These are phyloP conservation scores for Terebella lapidaria DNA, from an alignment of 2,888 invertebrate species.

Conservation along the genomic window DNA sequence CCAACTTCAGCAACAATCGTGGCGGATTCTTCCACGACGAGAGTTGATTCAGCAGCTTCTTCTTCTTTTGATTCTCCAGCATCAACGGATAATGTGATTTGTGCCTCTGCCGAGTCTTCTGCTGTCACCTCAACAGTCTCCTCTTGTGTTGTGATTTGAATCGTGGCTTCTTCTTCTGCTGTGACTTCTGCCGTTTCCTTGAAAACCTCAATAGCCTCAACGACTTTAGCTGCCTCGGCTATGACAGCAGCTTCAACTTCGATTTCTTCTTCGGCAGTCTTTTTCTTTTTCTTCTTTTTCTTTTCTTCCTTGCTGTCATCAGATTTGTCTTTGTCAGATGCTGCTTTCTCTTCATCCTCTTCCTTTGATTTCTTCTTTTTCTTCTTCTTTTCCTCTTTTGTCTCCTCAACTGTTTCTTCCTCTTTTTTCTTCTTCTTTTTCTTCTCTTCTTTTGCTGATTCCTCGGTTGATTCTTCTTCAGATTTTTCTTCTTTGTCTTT, in stretches of 20 bases:
- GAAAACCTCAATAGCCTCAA: too few relatives aligned
- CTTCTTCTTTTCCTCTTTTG: not conserved
- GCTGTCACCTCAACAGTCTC: not conserved
- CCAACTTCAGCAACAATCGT: too few relatives aligned
- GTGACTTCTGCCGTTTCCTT: too few relatives aligned
- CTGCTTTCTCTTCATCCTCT: not conserved
- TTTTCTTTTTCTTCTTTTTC: constrained; percentile 1
- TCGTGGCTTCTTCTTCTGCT: too few relatives aligned
- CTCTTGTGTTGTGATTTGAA: too few relatives aligned
- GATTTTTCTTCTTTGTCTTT: not conserved
- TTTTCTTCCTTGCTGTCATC: not conserved
- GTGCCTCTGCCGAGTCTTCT: not conserved
- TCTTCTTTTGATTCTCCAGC: too few relatives aligned
- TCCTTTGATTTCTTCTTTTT: not conserved
- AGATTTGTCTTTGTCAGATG: not conserved
- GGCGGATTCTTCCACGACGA: too few relatives aligned
- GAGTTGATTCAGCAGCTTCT: too few relatives aligned
- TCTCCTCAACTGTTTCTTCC: not conserved
- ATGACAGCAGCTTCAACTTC: not conserved
- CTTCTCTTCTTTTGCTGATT: not conserved
- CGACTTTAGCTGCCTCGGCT: too few relatives aligned
- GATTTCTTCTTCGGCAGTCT: not conserved
- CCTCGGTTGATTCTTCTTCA: not conserved
- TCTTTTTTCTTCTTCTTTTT: not conserved
- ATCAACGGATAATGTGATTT: too few relatives aligned